Evolutionary conservation across 2,797 vertebrate species (phyloP).

Genomic region (Sebastolobus alascanus): DNA sequence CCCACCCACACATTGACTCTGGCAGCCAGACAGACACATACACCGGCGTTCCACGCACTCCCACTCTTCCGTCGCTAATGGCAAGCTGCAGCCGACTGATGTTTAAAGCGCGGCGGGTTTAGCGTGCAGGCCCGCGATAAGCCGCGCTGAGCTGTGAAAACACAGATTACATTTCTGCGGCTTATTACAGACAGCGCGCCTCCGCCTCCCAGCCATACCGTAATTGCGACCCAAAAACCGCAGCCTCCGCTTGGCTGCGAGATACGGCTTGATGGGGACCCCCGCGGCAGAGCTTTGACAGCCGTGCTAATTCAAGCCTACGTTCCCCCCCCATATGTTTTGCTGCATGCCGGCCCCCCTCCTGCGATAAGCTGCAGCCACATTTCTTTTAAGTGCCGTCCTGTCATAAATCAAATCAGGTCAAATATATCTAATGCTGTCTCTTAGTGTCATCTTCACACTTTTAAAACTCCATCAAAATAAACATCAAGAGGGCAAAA

Average conservation of each 20-base stretch:
- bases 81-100: slow-evolving; percentile 71
- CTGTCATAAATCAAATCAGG: slow-evolving; percentile 53
- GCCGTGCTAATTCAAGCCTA: slow-evolving; percentile 79
- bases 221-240: slow-evolving; percentile 74
- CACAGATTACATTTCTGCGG: slow-evolving; percentile 85
- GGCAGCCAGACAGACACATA: slow-evolving; percentile 56
- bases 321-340: slow-evolving; percentile 53
- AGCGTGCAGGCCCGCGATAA: slow-evolving; percentile 83
- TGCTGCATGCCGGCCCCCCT: slow-evolving; percentile 33
- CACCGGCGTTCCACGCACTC: slow-evolving; percentile 51
- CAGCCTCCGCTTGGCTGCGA: slow-evolving; percentile 72
- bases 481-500: not conserved
- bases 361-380: slow-evolving; percentile 54
- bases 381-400: slow-evolving; percentile 54
- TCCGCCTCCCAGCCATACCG: slow-evolving; percentile 70
- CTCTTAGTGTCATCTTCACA: slow-evolving; percentile 44
- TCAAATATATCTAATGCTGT: slow-evolving; percentile 29
- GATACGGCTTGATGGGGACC: slow-evolving; percentile 71
- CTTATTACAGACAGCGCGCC: slow-evolving; percentile 74
- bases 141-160: slow-evolving; percentile 85
- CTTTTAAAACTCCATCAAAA: slow-evolving; percentile 39
- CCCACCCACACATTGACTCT: slow-evolving; percentile 63
- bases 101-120: slow-evolving; percentile 76
- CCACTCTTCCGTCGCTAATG: slow-evolving; percentile 68
- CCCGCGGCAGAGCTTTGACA: slow-evolving; percentile 75